Evolutionary conservation across 2,797 vertebrate genomes (phyloP).

Genomic region (Telmatherina bonti): DNA sequence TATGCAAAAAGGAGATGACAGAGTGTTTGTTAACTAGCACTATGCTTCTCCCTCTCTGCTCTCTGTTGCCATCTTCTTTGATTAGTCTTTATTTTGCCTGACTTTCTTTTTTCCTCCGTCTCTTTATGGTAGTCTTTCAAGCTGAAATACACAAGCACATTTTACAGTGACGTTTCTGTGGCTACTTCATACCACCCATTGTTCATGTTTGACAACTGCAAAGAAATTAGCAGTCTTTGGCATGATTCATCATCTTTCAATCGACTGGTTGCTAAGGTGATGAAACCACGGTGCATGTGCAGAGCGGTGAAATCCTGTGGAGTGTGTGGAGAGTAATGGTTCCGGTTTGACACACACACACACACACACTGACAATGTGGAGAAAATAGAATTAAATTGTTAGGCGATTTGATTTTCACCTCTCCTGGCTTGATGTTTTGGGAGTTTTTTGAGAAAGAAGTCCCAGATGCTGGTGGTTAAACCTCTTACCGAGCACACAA

Average conservation of each 20-base stretch:
- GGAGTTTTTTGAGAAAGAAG: constrained; percentile 46
- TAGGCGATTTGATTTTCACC: constrained; percentile 29
- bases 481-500: constrained; percentile 64
- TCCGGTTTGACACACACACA: constrained; percentile 45
- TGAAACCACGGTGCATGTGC: constrained; percentile 69
- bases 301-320: constrained; percentile 60
- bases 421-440: constrained; percentile 32
- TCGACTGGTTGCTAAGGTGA: constrained; percentile 80
- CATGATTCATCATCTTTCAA: constrained; percentile 79
- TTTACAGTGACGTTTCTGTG: constrained; percentile 55
- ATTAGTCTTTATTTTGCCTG: constrained; percentile 30
- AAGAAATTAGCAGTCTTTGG: constrained; percentile 76
- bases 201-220: constrained; percentile 79
- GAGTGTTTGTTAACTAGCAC: constrained; percentile 4
- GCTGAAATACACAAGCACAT: constrained; percentile 14
- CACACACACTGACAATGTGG: constrained; percentile 28
- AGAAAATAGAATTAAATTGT: constrained; percentile 21
- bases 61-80: constrained; percentile 1
- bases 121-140: constrained; percentile 31
- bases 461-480: constrained; percentile 66
- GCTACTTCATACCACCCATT: constrained; percentile 67
- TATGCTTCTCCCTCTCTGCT: background rate
- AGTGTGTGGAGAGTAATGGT: constrained; percentile 57
- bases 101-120: constrained; percentile 7
- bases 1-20: background rate